Base-by-base conservation (phyloP, 2,113 vertebrate species). In the Cyprinodon brontotheroides region DNA sequence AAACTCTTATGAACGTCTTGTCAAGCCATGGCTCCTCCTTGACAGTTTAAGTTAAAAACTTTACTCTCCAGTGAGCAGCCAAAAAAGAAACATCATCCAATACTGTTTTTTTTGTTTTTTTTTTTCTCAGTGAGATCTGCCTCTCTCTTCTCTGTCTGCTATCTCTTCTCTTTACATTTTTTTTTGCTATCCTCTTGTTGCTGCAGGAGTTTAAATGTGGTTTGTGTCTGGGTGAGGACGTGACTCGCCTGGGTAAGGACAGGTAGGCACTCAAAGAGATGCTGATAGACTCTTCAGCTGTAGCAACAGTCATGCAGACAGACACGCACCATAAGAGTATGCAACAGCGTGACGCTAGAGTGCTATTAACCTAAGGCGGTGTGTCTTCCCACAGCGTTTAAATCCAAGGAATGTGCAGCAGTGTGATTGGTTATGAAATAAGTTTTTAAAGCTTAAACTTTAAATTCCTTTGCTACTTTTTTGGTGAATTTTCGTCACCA, bases 171-270 rank as follows among this genome's bases (percentile, higher is more conserved):
- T 13, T 11, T 29, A 0, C 61, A 15, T 38, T 75, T 64, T 69
- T 75, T 59, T 63, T 63, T 60, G 40, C 36, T 65, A 68, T 68
- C 61, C 37, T 82, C 60, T 66, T 38, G 69, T 72, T 63, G 39
- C 41, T 79, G 76, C 77, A 50, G 68, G 85, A 87, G 84, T 81
- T 85, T 72, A 78, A 22, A 57, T 86, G 78, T 69, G 17, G 22
- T 82, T 80, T 84, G 80, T 81, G 87, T 81, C 75, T 90, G 72
- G 41, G 14, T 65, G 80, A 82, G 64, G 72, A 88, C 80, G 83
- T 91, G 89, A 88, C 78, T 82, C 75, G 84, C 85, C 73, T 91
- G 43, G 3, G 41, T 75, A 85, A 86, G 80, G 45, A 76, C 62
- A n/a, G 74, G 41, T 74, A 69, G 68, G 70, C 78, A 77, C 86